phyloP scores from a whole-genome alignment of 92 coral and sea anemone genomes.

The Heteractis magnifica region DNA sequence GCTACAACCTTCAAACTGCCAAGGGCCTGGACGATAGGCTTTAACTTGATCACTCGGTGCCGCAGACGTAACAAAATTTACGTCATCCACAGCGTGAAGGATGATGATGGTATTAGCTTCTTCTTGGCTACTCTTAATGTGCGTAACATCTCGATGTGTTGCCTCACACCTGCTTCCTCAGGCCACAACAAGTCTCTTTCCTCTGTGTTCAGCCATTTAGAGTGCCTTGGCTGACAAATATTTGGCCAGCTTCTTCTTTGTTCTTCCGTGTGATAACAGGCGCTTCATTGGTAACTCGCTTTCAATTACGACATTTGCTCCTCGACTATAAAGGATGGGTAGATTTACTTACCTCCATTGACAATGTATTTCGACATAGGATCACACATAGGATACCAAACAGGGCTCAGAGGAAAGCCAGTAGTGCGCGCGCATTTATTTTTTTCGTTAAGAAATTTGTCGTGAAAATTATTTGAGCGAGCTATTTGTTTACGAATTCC shows the following conservation, averaged over 20 bases:
- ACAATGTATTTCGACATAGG: too few relatives aligned
- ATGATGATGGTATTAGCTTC: conserved; percentile 45
- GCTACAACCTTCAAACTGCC: conserved; percentile 43
- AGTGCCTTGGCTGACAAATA: conserved; percentile 6
- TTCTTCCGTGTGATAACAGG: conserved; percentile 12
- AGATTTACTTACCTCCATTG: too few relatives aligned
- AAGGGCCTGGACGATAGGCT: conserved; percentile 42
- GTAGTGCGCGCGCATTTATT: too few relatives aligned
- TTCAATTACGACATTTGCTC: too few relatives aligned
- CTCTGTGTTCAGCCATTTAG: neutral
- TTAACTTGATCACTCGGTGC: conserved; percentile 35
- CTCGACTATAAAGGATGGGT: too few relatives aligned
- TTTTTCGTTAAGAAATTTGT: too few relatives aligned
- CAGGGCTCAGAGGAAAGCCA: too few relatives aligned
- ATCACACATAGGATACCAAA: too few relatives aligned
- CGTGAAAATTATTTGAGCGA: too few relatives aligned
- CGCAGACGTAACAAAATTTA: conserved; percentile 40
- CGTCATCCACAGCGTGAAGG: conserved; percentile 38
- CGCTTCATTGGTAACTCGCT: conserved; percentile 39
- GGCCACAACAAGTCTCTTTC: conserved; percentile 16
- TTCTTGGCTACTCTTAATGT: conserved; percentile 38
- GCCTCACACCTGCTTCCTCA: conserved; percentile 24
- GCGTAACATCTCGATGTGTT: too few relatives aligned
- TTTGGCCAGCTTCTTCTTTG: conserved; percentile 18
- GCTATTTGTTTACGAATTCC: too few relatives aligned